Evolutionary conservation across 2,113 vertebrate genomes (phyloP), one percentile per base, ranked within the genome.

Genomic region (Pyxicephalus adspersus): DNA sequence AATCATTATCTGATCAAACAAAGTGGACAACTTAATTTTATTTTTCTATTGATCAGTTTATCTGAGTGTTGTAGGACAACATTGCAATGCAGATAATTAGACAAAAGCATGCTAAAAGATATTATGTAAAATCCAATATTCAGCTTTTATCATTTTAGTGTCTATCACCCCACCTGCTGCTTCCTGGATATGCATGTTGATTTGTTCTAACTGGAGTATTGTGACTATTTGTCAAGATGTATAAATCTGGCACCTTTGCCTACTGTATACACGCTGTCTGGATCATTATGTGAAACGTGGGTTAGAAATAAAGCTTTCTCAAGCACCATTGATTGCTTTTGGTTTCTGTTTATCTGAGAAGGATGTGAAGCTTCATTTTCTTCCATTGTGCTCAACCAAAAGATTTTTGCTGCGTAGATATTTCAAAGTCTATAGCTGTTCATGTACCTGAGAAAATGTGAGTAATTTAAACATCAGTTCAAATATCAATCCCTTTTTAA

Each of bases 221-320:
- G 67, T 83, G 85, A 86, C 84, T 90, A 89, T 90, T 90, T 88
- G 87, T 89, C 84, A 88, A 86, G 85, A 83, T 85, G 83, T 86
- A 90, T 86, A 89, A 86, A 87, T 86, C 85, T 73, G 26, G 83
- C 75, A 90, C 92, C 86, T 91, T 92, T 90, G 91, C 77, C 83
- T 87, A 60, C 77, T 52, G 76, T 85, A 71, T 72, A 54, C 57
- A 61, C 84, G 85, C 84, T 85, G 89, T 86, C 85, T 86, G 73
- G 84, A 81, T 91, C 86, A 89, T 90, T 91, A 88, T 76, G 82
- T 80, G 65, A 88, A 85, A 89, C 83, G 88, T 78, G 85, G 86
- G 76, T 38, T n/a, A 85, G 87, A 87, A 87, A 83, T 89, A 88
- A 90, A 64, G 76, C 83, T 83, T 85, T 73, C 57, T 55, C 85